A percentile compares a stretch with the other conserved stretches of the same genome.
Evolutionary conservation across 2,888 invertebrate species (phyloP).

Genomic region (Drosophila neoperkinsi): DNA sequence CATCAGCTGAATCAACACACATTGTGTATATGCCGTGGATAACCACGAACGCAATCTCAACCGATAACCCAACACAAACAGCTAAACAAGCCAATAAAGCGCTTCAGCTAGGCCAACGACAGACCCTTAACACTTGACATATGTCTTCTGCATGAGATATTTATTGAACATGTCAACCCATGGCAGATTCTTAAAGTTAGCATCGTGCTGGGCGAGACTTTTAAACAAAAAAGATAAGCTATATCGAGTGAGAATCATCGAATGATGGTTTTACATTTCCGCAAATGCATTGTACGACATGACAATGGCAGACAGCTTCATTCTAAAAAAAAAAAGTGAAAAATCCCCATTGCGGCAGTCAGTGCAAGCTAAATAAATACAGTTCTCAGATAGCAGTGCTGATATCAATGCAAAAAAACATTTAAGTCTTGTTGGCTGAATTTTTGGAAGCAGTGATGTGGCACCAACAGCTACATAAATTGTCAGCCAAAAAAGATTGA

Average conservation of each 20-base stretch:
- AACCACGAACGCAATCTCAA: constrained; percentile 43
- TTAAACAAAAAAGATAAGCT: constrained; percentile 22
- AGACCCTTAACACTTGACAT: constrained; percentile 32
- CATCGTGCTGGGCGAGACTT: background rate
- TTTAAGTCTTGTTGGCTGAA: constrained; percentile 45
- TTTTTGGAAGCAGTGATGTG: constrained; percentile 61
- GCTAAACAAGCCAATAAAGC: constrained; percentile 49
- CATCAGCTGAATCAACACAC: constrained; percentile 25
- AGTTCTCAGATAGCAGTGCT: constrained; percentile 26
- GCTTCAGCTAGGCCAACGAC: constrained; percentile 12
- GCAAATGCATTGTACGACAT: constrained; percentile 64
- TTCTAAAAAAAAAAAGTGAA: background rate
- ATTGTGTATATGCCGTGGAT: constrained; percentile 48
- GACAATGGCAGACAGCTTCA: constrained; percentile 54
- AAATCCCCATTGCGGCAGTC: constrained; percentile 5
- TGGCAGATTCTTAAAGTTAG: constrained; percentile 11
- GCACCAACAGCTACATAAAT: constrained; percentile 60
- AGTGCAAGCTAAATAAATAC: constrained; percentile 56
- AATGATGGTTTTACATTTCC: constrained; percentile 55
- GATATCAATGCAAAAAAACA: constrained; percentile 60
- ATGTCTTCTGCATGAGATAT: constrained; percentile 51
- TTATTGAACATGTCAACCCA: constrained; percentile 51
- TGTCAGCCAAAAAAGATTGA: constrained; percentile 68
- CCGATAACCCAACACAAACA: constrained; percentile 26
- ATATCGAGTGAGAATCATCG: constrained; percentile 61